phyloP scores from a whole-genome alignment of 2,113 vertebrate genomes.

The Heterotilapia buettikoferi region DNA sequence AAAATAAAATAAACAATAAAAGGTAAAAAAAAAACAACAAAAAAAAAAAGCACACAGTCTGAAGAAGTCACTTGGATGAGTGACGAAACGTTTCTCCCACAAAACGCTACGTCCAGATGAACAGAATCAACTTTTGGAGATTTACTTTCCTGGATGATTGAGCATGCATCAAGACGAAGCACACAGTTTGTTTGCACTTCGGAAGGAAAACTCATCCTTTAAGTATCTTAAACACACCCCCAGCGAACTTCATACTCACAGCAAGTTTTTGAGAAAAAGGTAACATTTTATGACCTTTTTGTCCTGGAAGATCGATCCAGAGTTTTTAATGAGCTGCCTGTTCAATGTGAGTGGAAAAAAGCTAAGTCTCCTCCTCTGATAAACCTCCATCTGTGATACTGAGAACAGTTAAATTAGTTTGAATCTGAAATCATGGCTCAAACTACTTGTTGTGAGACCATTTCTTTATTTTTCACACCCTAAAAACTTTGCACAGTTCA shows the following conservation, averaged over 20 bases:
- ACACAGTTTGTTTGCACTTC: background rate
- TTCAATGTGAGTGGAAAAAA: background rate
- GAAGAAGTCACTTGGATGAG: too few relatives aligned
- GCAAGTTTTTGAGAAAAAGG: background rate
- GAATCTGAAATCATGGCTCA: background rate
- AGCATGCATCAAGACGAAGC: too few relatives aligned
- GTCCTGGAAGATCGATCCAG: background rate
- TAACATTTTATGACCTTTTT: background rate
- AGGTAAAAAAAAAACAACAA: too few relatives aligned
- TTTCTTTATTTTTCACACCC: background rate
- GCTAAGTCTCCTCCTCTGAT: background rate
- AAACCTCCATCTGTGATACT: background rate
- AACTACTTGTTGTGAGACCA: background rate
- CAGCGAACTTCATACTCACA: background rate
- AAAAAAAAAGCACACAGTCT: too few relatives aligned
- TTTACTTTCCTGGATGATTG: too few relatives aligned
- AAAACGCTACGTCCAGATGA: too few relatives aligned
- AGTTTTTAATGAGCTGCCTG: background rate
- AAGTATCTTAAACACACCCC: background rate
- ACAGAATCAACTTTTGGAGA: too few relatives aligned
- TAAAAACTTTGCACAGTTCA: background rate
- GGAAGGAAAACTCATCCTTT: background rate
- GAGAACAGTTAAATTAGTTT: background rate
- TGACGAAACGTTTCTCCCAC: too few relatives aligned
- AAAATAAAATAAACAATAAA: too few relatives aligned